Percentiles rank a stretch among this genome's conserved stretches.
phyloP scores from a whole-genome alignment of 1,140 invertebrate genomes.

The Mycetomoellerius zeteki region DNA sequence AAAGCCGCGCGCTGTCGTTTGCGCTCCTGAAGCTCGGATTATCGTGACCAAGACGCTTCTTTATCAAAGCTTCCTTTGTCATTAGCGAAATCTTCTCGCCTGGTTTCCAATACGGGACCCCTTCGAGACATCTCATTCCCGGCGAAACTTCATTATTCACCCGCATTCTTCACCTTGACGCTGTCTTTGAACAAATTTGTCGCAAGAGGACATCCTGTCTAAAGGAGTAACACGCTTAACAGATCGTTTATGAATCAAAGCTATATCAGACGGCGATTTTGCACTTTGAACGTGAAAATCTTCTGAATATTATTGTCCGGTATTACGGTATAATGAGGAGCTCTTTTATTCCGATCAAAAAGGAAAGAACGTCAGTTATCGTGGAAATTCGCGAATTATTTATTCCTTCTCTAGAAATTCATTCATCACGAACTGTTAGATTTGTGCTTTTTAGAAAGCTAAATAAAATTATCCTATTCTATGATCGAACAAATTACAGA shows the following conservation, averaged over 20 bases:
- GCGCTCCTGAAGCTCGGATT: conserved; percentile 24
- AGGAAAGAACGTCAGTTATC: not conserved
- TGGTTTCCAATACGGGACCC: conserved; percentile 68
- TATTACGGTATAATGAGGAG: conserved; percentile 24
- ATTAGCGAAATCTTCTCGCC: conserved; percentile 2
- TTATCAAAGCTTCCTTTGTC: conserved; percentile 52
- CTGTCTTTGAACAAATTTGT: conserved; percentile 56
- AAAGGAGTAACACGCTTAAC: conserved; percentile 47
- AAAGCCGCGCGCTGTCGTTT: conserved; percentile 8
- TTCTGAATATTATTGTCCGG: conserved; percentile 30
- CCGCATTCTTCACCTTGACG: conserved; percentile 62
- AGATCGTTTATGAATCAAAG: conserved; percentile 55
- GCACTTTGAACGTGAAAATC: not conserved
- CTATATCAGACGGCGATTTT: not conserved
- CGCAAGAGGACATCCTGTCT: conserved; percentile 8
- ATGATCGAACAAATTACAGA: not conserved
- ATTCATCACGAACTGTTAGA: not conserved
- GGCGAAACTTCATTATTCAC: conserved; percentile 71
- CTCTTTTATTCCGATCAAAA: conserved; percentile 38
- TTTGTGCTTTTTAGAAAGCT: not conserved
- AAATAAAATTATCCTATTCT: not conserved
- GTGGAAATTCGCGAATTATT: conserved; percentile 27
- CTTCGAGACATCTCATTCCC: conserved; percentile 43
- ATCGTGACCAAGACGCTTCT: conserved; percentile 3
- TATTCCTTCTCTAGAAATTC: conserved; percentile 3